These are phyloP conservation scores for Enhydra lutris DNA, from an alignment of 2,113 vertebrate genomes.

Conservation along the genomic window DNA sequence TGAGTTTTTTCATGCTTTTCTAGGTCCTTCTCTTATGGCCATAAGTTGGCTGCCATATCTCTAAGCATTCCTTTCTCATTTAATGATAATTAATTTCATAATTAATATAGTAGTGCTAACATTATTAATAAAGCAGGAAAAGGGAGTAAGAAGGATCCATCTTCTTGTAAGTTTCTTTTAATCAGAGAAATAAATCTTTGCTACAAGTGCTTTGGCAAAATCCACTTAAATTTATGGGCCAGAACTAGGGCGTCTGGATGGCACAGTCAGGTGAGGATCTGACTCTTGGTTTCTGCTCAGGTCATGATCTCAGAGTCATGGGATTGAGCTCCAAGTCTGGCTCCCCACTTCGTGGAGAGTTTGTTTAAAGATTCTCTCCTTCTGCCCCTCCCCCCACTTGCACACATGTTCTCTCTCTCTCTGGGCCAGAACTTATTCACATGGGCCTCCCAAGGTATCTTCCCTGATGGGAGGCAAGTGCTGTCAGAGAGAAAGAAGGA, in stretches of 20 bases:
- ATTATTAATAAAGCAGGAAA: background rate
- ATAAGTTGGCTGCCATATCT: background rate
- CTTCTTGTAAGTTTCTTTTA: background rate
- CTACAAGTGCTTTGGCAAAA: background rate
- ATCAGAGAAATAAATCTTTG: background rate
- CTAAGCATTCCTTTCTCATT: background rate
- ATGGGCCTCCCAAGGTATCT: background rate
- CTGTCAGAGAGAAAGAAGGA: background rate
- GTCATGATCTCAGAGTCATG: background rate
- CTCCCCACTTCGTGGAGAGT: background rate
- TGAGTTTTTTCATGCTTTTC: background rate
- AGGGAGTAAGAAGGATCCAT: background rate
- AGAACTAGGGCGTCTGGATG: background rate
- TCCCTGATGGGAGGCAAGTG: background rate
- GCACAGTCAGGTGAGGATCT: background rate
- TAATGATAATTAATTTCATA: background rate
- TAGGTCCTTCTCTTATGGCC: background rate
- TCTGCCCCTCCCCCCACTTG: background rate
- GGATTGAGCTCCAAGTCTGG: background rate
- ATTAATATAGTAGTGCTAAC: background rate
- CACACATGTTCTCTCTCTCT: background rate
- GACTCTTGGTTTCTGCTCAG: background rate
- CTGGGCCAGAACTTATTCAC: background rate
- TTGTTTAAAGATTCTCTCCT: background rate
- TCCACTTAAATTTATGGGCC: background rate